Evolutionary conservation across 2,888 invertebrate species (phyloP), one percentile per base, ranked within the genome.

Genomic region (Linnaemya tessellans): DNA sequence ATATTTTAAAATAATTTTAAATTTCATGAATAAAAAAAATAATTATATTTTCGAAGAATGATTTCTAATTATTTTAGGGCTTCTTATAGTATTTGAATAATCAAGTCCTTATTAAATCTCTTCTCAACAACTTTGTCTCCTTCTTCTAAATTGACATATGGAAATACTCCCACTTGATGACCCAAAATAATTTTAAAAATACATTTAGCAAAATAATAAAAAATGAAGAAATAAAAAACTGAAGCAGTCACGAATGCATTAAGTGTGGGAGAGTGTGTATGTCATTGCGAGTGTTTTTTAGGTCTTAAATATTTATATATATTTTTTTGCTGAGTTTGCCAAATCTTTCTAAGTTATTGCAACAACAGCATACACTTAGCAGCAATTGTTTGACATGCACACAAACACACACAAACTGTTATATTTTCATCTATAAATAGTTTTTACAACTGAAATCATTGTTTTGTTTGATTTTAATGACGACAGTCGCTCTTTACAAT

Each of bases 201-300:
- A 62, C 15, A 20, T 46, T 64, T 46, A 56, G 20, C 22, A 13
- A 38, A 49, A 65, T 56, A 51, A 78, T 38, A 78, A 51, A 68
- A 64, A 60, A 68, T 54, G 2, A 1, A 35, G 1, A n/a, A 70
- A 41, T 3, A 64, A 64, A 25, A 49, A 58, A 58, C 43, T 56
- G 15, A 25, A 46, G n/a, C 49, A 51, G n/a, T 18, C 43, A 58
- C n/a, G 54, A 75, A 13, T 51, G 62, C 56, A 68, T 20, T 68
- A 74, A 75, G 35, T 81, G 83, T 67, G 67, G 60, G 79, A 60
- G 78, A n/a, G n/a, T n/a, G n/a, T 68, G 64, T 74, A 35, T 65
- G n/a, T 35, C 18, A 58, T 43, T 56, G 51, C 20, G 3, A 67
- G 56, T 58, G 54, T 54, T 75, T 64, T 70, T 65, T 64, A 73